A percentile compares a stretch with the other conserved stretches of the same genome.
Evolutionary conservation across 2,888 invertebrate genomes (phyloP).

Genomic region (Xestoiulus laeticollis): DNA sequence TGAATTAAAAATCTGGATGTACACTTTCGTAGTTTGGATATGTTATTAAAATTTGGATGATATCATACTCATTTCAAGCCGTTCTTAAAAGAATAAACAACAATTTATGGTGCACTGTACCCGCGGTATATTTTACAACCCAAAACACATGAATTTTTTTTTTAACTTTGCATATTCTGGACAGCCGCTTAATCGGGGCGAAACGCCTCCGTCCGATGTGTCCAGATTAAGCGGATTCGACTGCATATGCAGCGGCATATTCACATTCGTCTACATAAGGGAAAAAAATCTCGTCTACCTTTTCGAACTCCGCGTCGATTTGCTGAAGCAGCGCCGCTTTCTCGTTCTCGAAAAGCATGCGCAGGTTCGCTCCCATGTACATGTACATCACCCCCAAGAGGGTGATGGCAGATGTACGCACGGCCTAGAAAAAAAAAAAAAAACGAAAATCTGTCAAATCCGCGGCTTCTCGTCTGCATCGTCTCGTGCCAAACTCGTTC

Average conservation of each 20-base stretch:
- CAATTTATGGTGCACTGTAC: too few relatives aligned
- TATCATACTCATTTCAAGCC: too few relatives aligned
- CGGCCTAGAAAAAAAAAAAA: slow-evolving; percentile 66
- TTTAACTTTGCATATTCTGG: not conserved
- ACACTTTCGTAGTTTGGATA: not conserved
- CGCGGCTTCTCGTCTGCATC: too few relatives aligned
- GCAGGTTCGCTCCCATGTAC: slow-evolving; percentile 79
- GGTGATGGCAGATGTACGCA: slow-evolving; percentile 79
- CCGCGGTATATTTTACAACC: not conserved
- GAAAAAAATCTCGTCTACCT: slow-evolving; percentile 65
- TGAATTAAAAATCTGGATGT: not conserved
- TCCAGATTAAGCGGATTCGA: not conserved
- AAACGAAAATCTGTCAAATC: not conserved
- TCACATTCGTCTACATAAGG: too few relatives aligned
- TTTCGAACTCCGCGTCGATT: slow-evolving; percentile 86
- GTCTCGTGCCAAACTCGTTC: too few relatives aligned
- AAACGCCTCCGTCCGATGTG: too few relatives aligned
- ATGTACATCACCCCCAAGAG: slow-evolving; percentile 81
- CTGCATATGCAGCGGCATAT: too few relatives aligned
- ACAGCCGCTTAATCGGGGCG: not conserved
- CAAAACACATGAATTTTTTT: not conserved
- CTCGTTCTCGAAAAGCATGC: slow-evolving; percentile 84
- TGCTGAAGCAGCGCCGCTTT: slow-evolving; percentile 84
- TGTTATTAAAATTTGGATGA: too few relatives aligned
- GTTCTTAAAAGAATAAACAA: too few relatives aligned